Conservation (phyloP, 1,140 invertebrate genomes). For the Leptinotarsa lineolata region DNA sequence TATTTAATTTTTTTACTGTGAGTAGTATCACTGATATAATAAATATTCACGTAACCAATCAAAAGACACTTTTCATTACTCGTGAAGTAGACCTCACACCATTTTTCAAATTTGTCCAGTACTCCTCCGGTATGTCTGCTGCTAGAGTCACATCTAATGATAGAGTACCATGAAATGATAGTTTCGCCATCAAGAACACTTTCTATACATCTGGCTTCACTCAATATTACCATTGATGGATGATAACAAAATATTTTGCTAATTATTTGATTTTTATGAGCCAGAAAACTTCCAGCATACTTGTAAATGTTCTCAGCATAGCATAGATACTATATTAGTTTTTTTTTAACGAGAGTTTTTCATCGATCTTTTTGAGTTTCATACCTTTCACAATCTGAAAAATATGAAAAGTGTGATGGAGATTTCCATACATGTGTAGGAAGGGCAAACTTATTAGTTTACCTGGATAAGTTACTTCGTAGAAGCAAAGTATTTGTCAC, state of each 20-base stretch:
- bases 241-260: no score
- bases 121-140: slow-evolving; percentile 7
- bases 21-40: background rate
- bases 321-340: no score
- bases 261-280: slow-evolving; percentile 2
- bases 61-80: slow-evolving; percentile 4
- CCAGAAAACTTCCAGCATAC: slow-evolving; percentile 8
- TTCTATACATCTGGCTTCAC: background rate
- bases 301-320: background rate
- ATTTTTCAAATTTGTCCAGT: background rate
- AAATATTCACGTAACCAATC: slow-evolving; percentile 7
- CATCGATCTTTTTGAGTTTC: no score
- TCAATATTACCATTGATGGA: no score
- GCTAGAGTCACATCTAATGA: slow-evolving; percentile 13
- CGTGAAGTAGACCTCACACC: slow-evolving; percentile 10
- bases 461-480: no score
- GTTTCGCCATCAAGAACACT: slow-evolving; percentile 3
- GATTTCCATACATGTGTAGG: no score
- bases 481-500: no score
- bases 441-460: no score
- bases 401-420: no score
- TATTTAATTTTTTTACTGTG: slow-evolving; percentile 15
- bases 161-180: background rate
- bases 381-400: no score
- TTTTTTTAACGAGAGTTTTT: no score